Percentiles rank a stretch among this genome's conserved stretches.
These are phyloP conservation scores for Eugnorisma glareosa DNA, from an alignment of 2,888 invertebrate species.

Conservation along the genomic window DNA sequence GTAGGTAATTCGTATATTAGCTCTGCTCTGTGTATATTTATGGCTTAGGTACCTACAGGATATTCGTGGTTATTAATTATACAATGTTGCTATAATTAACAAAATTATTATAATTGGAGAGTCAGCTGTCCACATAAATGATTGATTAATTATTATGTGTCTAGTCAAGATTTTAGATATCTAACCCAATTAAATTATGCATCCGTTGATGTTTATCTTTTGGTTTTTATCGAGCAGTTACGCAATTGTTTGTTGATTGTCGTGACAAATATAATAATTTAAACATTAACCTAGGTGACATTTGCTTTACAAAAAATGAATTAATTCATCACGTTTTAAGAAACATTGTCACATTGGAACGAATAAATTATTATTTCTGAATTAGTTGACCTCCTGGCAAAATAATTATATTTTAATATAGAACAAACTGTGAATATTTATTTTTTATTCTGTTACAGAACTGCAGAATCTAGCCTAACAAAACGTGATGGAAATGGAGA, in stretches of 20 bases:
- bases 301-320: not conserved
- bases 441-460: conserved; percentile 55
- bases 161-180: conserved; percentile 5
- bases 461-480: conserved; percentile 54
- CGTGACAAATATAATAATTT: conserved; percentile 16
- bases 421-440: not conserved
- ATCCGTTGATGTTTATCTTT: conserved; percentile 28
- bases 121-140: conserved; percentile 23
- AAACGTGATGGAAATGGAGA: conserved; percentile 78
- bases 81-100: conserved; percentile 2
- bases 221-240: not conserved
- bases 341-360: not conserved
- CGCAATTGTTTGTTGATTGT: conserved; percentile 34
- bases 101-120: conserved; percentile 1
- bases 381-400: not conserved
- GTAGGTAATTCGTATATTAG: not conserved
- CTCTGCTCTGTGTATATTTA: not conserved
- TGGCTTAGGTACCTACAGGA: not conserved
- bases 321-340: not conserved
- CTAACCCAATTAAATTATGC: conserved; percentile 27
- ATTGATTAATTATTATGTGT: conserved; percentile 26
- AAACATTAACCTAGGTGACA: not conserved
- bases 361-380: not conserved
- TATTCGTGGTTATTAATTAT: not conserved
- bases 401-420: not conserved